phyloP scores from a whole-genome alignment of 1,140 invertebrate species.

The Aphis craccivora region DNA sequence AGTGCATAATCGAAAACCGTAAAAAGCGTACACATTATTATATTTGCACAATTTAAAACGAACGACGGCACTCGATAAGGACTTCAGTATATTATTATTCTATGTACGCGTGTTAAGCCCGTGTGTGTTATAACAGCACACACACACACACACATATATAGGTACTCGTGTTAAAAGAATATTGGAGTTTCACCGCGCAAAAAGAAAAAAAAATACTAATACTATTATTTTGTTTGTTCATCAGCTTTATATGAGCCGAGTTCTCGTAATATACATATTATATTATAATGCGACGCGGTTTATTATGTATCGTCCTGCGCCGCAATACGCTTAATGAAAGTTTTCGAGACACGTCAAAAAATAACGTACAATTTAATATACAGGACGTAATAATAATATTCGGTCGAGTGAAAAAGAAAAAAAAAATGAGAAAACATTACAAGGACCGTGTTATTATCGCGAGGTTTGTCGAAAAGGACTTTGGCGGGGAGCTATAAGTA shows the following conservation, averaged over 20 bases:
- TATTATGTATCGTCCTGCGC: too few relatives aligned
- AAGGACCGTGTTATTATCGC: background rate
- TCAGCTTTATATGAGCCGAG: background rate
- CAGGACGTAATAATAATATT: background rate
- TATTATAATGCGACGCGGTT: background rate
- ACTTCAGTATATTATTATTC: background rate
- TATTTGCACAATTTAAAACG: constrained; percentile 8
- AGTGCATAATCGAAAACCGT: constrained; percentile 6
- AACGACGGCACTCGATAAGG: constrained; percentile 5
- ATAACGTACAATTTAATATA: background rate
- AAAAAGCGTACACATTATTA: constrained; percentile 8
- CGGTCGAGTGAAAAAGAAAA: background rate
- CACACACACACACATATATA: background rate
- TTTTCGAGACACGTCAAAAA: constrained; percentile 13
- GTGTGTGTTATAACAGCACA: background rate
- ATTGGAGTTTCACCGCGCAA: background rate
- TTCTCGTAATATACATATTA: background rate
- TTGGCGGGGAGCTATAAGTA: background rate
- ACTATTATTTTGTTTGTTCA: constrained; percentile 12
- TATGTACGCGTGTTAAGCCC: background rate
- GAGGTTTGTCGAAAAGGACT: background rate
- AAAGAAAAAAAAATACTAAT: background rate
- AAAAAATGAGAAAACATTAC: constrained; percentile 14
- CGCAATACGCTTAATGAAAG: constrained; percentile 16
- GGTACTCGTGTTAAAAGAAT: background rate